phyloP scores from a whole-genome alignment of 2,797 vertebrate genomes.

The Mus caroli region DNA sequence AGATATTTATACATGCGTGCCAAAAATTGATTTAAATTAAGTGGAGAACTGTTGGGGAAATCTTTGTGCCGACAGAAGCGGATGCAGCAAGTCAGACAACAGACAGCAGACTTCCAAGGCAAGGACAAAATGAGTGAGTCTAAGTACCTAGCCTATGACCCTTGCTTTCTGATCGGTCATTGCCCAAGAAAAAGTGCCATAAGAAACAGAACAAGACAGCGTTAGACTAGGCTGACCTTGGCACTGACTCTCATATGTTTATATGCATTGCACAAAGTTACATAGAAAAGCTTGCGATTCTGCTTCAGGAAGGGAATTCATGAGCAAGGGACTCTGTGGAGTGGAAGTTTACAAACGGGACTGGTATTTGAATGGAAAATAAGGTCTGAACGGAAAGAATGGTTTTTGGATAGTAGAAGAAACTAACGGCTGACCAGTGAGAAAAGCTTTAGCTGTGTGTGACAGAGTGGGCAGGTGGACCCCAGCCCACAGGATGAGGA shows the following conservation, averaged over 20 bases:
- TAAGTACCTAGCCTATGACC: neutral
- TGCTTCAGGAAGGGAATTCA: neutral
- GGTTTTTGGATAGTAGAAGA: neutral
- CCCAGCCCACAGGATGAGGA: neutral
- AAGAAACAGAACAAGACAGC: neutral
- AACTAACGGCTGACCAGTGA: neutral
- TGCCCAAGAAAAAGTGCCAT: neutral
- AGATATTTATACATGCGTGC: neutral
- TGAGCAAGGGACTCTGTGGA: neutral
- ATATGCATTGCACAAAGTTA: neutral
- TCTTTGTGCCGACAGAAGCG: neutral
- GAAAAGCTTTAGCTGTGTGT: neutral
- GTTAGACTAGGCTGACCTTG: neutral
- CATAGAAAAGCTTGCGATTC: neutral
- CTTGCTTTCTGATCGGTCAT: neutral
- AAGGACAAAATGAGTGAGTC: neutral
- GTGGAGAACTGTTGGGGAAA: constrained; percentile 32
- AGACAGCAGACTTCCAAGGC: neutral
- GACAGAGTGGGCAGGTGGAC: neutral
- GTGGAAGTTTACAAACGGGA: neutral
- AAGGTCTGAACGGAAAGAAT: neutral
- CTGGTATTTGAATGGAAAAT: neutral
- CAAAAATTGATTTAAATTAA: constrained; percentile 58
- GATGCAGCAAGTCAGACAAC: constrained; percentile 14
- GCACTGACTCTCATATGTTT: neutral